Evolutionary conservation across 2,797 vertebrate species (phyloP), one percentile per base, ranked within the genome.

Genomic region (Pseudomugil tenellus): DNA sequence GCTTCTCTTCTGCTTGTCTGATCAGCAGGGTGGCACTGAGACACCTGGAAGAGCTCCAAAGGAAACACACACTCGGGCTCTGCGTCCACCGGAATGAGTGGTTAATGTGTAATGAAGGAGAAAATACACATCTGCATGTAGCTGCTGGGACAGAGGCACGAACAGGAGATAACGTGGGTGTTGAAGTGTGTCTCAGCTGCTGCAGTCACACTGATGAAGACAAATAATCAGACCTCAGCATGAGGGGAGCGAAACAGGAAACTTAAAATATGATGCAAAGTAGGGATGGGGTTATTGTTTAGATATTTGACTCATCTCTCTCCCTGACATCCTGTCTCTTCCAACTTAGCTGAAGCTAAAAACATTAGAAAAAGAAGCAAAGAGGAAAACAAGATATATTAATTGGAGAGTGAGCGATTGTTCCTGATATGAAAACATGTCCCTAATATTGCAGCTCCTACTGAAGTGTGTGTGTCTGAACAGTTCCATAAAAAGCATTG

Each of bases 1-100:
- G 83, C 91, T 95, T 95, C 92, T 91, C 94, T 90, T 91, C 91
- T 92, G 91, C 89, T 91, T 90, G 84, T 92, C 83, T 92, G 91
- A 93, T 89, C 83, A 86, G 83, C 65, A 26, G 25, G 81, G 74
- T 70, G 77, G 82, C 86, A 86, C 63, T 4, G 80, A 83, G 75
- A 77, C 72, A 88, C 92, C 88, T 93, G 93, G 92, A 93, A 79
- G 52, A 60, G 70, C 91, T 94, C 92, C 86, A 90, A 77, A 78
- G 58, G 57, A 68, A 75, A 64, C 56, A 63, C 58, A 56, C 62
- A 48, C 63, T 37, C 58, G 1, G 28, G 16, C 66, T 54, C 35
- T 3, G 49, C 39, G 67, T 80, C 81, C 67, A 72, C 72, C 29
- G 79, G 80, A 70, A 69, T 85, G 82, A 89, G 80, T 62, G 65